Conservation (phyloP, 2,113 vertebrate species). For the Phylloscopus whistleri region DNA sequence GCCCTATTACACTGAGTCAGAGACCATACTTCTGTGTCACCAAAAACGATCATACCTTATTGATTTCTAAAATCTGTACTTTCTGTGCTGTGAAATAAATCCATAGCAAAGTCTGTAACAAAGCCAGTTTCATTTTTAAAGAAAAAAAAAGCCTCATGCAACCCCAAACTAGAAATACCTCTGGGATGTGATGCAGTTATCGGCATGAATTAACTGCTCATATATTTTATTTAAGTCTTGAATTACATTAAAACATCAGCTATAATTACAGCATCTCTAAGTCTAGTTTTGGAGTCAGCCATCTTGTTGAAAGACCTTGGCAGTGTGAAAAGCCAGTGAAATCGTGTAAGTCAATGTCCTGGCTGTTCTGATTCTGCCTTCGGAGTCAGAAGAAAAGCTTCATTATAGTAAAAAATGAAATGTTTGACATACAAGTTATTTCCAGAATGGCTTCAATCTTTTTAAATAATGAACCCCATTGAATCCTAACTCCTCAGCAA, state of each 20-base stretch:
- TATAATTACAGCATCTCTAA: conserved; percentile 54
- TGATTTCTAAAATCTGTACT: conserved; percentile 22
- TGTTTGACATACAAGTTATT: conserved; percentile 38
- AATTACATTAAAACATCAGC: conserved; percentile 30
- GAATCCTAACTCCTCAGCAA: conserved; percentile 41
- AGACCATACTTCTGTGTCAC: conserved; percentile 48
- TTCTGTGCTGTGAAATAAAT: conserved; percentile 14
- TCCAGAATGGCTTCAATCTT: conserved; percentile 25
- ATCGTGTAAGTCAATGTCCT: conserved; percentile 39
- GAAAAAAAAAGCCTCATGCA: neutral
- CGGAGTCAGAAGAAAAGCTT: conserved; percentile 23
- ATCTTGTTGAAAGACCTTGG: conserved; percentile 63
- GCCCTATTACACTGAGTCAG: conserved; percentile 31
- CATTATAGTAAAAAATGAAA: conserved; percentile 54
- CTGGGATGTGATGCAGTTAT: neutral
- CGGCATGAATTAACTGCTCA: neutral
- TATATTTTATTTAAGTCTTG: conserved; percentile 56
- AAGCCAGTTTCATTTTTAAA: conserved; percentile 4
- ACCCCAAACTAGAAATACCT: neutral
- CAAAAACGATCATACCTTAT: conserved; percentile 24
- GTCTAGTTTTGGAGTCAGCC: conserved; percentile 36
- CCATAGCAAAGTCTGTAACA: neutral
- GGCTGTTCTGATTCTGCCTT: conserved; percentile 30
- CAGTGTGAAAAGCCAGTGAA: conserved; percentile 2
- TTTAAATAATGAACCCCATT: conserved; percentile 48